Evolutionary conservation across 2,888 invertebrate species (phyloP), one percentile per base, ranked within the genome.

Genomic region (Hoplodrina blanda): DNA sequence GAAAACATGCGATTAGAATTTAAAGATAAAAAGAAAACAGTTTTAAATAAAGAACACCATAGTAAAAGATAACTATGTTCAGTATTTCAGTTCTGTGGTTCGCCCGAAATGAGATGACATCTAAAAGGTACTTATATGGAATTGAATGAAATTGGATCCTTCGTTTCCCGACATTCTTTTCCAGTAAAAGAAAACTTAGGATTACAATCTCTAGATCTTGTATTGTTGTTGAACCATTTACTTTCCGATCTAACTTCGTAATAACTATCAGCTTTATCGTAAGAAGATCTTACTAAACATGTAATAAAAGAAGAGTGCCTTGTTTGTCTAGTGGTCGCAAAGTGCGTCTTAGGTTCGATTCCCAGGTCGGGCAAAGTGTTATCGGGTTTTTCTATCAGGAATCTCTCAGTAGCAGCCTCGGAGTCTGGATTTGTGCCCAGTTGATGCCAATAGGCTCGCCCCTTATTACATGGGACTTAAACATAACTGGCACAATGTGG

Each of bases 121-220:
- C 44, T 68, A 76, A 75, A 63, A 76, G 60, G 60, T 59, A 80
- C 65, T 73, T 76, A 49, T 41, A 63, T 49, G 69, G 50, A 70
- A 63, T 64, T 71, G 33, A 75, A 61, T 53, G 59, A 67, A 79
- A 81, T 73, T 71, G 64, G 62, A 73, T 69, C 25, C 49, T 70
- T 73, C 68, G 56, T 67, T 56, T 53, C 44, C 41, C 59, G 17
- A 60, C 41, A 61, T 73, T 56, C 20, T 49, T 37, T 75, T 62
- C 46, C 44, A 50, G 37, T 44, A 64, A 62, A 76, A 73, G 25
- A 56, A 56, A 73, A 62, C 19, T 50, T 61, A 62, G 44, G 44
- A 59, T 80, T 44, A 62, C 30, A 75, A 66, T 80, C 52, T 66
- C 46, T 44, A 55, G 62, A 63, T 54, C n/a, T 30, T 59, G 4